Percentiles rank a stretch among this genome's conserved stretches.
These are phyloP conservation scores for Campylorhamphus procurvoides DNA, from an alignment of 2,113 vertebrate species.

Conservation along the genomic window DNA sequence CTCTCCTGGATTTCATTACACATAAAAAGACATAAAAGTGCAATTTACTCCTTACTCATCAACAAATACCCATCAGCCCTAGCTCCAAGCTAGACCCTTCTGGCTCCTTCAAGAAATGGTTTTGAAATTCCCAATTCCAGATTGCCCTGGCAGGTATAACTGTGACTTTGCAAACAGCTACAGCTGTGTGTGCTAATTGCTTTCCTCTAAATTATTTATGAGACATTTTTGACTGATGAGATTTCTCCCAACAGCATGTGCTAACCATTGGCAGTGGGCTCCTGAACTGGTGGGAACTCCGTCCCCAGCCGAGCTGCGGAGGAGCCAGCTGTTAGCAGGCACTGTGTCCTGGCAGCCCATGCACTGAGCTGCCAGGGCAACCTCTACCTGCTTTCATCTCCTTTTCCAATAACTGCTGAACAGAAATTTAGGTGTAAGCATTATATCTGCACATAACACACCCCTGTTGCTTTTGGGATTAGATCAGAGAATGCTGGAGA, in stretches of 20 bases:
- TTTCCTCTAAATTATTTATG: constrained; percentile 55
- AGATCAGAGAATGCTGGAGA: not conserved
- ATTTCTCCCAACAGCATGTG: constrained; percentile 23
- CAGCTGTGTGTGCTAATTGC: constrained; percentile 65
- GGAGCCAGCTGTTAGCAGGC: constrained; percentile 16
- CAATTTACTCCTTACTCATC: constrained; percentile 46
- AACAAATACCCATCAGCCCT: constrained; percentile 15
- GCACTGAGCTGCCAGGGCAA: not conserved
- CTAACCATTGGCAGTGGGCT: constrained; percentile 17
- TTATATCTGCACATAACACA: not conserved
- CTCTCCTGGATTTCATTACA: constrained; percentile 40
- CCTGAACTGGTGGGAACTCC: not conserved
- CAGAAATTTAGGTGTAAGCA: not conserved
- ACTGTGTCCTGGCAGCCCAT: not conserved
- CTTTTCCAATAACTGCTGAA: not conserved
- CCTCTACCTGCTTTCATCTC: constrained; percentile 13
- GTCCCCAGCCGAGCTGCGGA: not conserved
- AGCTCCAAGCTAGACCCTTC: constrained; percentile 14
- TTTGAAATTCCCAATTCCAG: constrained; percentile 42
- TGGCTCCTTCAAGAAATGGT: not conserved
- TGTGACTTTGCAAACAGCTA: constrained; percentile 53
- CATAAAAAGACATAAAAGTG: constrained; percentile 40
- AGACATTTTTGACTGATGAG: constrained; percentile 30
- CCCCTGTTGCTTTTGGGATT: not conserved
- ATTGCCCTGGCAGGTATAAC: constrained; percentile 45